Evolutionary conservation across 2,888 invertebrate genomes (phyloP), one percentile per base, ranked within the genome.

Genomic region (Atherix ibis): DNA sequence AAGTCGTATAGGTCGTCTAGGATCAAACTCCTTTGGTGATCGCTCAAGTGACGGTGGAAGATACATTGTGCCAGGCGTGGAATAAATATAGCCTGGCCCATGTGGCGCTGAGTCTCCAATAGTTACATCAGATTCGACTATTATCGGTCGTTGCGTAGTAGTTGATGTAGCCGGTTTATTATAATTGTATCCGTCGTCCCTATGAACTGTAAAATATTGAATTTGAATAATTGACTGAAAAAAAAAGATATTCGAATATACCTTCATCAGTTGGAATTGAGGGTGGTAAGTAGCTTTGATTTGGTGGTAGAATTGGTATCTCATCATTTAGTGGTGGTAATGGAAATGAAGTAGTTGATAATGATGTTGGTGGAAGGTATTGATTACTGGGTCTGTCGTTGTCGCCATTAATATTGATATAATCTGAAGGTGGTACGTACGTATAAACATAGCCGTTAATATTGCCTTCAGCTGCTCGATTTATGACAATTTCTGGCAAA

Each of bases 401-500:
- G n/a, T 48, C 54, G 2, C 39, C 9, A 4, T 54, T 49, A 12
- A 56, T 18, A 40, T 57, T 56, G 6, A 48, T 47, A 12, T 50
- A 48, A 3, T 42, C 45, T 0, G 59, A 31, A 0, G 58, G 58
- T 42, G 56, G 56, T 35, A 58, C 18, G 31, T 39, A 39, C 15
- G 25, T 15, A 18, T 40, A 40, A 31, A 34, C 15, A 26, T 46
- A 47, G 10, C 41, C 46, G 22, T 46, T 47, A n/a, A n/a, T n/a
- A n/a, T n/a, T n/a, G 1, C 31, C 17, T 5, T 43, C 43, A 19
- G 44, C 44, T 4, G 40, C 40, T 31, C 56, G 54, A 44, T 58
- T 58, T 28, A 56, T 51, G 6, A 58, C 46, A 2, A 58, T 47
- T 37, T 58, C 58, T 1, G 58, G 59, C 16, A 59, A 35, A 3